Evolutionary conservation across 1,140 invertebrate species (phyloP).

Genomic region (Anthonomus grandis): DNA sequence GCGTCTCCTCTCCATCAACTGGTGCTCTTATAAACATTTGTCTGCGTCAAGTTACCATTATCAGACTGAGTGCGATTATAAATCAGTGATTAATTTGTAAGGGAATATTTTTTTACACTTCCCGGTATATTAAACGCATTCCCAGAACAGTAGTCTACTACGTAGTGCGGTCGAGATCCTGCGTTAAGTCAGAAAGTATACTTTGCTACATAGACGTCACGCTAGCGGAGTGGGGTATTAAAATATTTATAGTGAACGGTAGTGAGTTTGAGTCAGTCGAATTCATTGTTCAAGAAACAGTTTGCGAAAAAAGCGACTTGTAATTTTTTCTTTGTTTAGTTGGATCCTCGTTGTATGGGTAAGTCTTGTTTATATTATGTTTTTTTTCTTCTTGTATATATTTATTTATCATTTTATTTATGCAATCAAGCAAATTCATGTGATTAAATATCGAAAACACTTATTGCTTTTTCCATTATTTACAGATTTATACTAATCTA

Average conservation of each 20-base stretch:
- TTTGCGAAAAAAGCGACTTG: conserved; percentile 5
- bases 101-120: too few relatives aligned
- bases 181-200: too few relatives aligned
- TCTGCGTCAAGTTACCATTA: conserved; percentile 32
- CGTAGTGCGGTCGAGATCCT: too few relatives aligned
- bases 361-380: conserved; percentile 22
- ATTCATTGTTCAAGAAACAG: conserved; percentile 2
- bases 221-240: neutral
- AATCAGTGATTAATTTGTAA: too few relatives aligned
- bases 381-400: conserved; percentile 8
- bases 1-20: conserved; percentile 33
- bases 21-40: conserved; percentile 37
- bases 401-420: conserved; percentile 2
- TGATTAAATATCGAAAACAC: too few relatives aligned
- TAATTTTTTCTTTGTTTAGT: conserved; percentile 25
- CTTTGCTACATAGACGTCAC: too few relatives aligned
- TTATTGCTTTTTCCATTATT: too few relatives aligned
- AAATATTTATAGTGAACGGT: conserved; percentile 15
- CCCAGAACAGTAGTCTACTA: too few relatives aligned
- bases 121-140: too few relatives aligned
- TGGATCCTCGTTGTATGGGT: conserved; percentile 37
- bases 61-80: conserved; percentile 34
- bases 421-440: too few relatives aligned
- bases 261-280: conserved; percentile 2
- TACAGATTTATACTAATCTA: too few relatives aligned